Evolutionary conservation across 92 coral and sea anemone genomes (phyloP), one percentile per base, ranked within the genome.

Genomic region (Epizoanthus fatuus): DNA sequence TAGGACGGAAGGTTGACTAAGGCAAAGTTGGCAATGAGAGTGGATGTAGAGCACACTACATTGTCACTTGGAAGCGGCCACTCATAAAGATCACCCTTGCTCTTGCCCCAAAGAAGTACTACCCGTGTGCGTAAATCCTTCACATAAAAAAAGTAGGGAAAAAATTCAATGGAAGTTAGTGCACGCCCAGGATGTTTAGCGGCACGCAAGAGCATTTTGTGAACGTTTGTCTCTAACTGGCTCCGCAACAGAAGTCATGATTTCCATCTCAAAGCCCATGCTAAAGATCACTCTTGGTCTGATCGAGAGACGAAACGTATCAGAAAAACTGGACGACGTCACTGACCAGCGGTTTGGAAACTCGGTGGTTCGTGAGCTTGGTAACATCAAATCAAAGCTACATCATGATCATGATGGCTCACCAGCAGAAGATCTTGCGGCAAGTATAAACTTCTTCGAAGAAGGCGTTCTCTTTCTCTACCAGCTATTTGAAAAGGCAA

Each of bases 321-420:
- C 29, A 7, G 70, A 77, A 13, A 77, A 77, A 10, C 82, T 56
- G 63, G 20, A 44, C 42, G 82, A 77, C 25, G 55, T 62, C 5
- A 60, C 69, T 20, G 70, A 77, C 29, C 82, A 60, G 16, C 69
- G 58, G 15, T 60, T 39, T 77, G 82, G 82, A 12, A 19, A 77
- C 32, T 4, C 63, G 4, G 65, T 56, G 40, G 70, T 77, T 77
- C 70, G 14, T n/a, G 55, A 77, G n/a, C 82, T 77, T 20, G 42
- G 47, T 39, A 40, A 77, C 37, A 42, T 77, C 47, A 77, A 59
- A 22, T 42, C 82, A 17, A 40, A 49, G 53, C 53, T 49, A 49
- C 53, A 49, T 49, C 53, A 49, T 10, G 57, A 49, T 49, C 53
- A 49, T 10, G 57, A 29, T 40, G 70, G 1, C 9, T n/a, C 32